Evolutionary conservation across 53 echinoderm and acorn worm species (phyloP), one percentile per base, ranked within the genome.

Genomic region (Echinometra lucunter): DNA sequence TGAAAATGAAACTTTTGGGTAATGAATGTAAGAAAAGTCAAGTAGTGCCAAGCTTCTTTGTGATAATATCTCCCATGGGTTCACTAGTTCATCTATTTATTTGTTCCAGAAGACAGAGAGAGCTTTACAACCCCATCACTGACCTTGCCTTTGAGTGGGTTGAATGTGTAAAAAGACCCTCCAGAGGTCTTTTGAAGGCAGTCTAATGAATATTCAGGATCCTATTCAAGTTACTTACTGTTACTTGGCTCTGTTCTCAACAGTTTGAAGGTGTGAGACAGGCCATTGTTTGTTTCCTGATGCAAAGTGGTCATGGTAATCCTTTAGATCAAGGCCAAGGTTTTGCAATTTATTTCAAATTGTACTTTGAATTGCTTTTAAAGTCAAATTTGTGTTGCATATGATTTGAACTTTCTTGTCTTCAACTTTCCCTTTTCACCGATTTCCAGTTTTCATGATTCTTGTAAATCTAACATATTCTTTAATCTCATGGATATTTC

Each of bases 201-300:
- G 49, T 85, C 17, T n/a, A 47, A 85, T 85, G 85, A 85, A 85
- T 85, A 85, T 49, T 85, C 27, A 85, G 49, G 49, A 85, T 21
- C 78, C 49, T 85, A 85, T 85, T 49, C 85, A 85, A 85, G 85
- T 47, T 47, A 49, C 30, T n/a, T 85, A 85, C 45, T 85, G 85
- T 83, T n/a, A 83, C 69, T 69, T 69, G 30, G 32, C 9, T 66
- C 6, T 12, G 23, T 32, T 69, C 13, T 69, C 69, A 69, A 32
- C 11, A 69, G 30, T 63, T 69, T 69, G 69, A 69, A 69, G 32
- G 13, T 69, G 63, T 63, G 19, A 1, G 6, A 63, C 25, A 63
- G 63, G 25, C 25, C 25, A 63, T 3, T 63, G 25, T 63, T 63
- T 63, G 23, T 63, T 63, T 15, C 69, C 32, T 63, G 19, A 21